Evolutionary conservation across 2,113 vertebrate genomes (phyloP).

Genomic region (Galbula dea): DNA sequence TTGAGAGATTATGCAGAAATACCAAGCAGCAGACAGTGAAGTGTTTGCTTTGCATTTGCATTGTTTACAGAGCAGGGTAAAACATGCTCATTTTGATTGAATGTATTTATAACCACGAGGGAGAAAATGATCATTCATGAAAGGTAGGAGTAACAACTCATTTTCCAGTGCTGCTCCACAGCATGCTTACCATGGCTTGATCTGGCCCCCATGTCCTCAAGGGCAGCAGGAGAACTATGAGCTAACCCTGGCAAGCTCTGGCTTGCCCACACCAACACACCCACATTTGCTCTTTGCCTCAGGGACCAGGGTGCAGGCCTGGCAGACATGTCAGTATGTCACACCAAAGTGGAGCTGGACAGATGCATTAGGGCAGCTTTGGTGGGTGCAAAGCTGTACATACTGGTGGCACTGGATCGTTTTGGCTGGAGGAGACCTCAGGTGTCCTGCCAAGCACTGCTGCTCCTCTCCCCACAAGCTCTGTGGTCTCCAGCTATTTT

Average conservation of each 20-base stretch:
- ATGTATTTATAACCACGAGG: neutral
- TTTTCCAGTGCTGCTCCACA: neutral
- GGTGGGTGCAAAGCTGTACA: neutral
- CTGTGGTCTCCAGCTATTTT: neutral
- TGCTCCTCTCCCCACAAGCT: neutral
- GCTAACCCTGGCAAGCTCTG: neutral
- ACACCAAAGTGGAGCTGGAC: fast-evolving
- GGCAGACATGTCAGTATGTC: fast-evolving
- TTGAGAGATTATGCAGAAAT: neutral
- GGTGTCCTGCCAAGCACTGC: fast-evolving
- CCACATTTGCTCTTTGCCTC: neutral
- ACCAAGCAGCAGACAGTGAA: neutral
- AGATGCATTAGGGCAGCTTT: neutral
- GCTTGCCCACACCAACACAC: too few relatives aligned
- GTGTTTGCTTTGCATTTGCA: neutral
- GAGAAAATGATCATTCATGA: neutral
- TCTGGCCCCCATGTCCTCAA: neutral
- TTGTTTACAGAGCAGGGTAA: neutral
- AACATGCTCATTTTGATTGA: neutral
- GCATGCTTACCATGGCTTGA: neutral
- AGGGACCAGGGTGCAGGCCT: neutral
- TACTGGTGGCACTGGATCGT: neutral
- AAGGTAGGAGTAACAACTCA: neutral
- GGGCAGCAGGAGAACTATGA: neutral
- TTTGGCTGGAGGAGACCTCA: neutral